Evolutionary conservation across 2,113 vertebrate species (phyloP), one percentile per base, ranked within the genome.

Genomic region (Ptychochromis oligacanthus): DNA sequence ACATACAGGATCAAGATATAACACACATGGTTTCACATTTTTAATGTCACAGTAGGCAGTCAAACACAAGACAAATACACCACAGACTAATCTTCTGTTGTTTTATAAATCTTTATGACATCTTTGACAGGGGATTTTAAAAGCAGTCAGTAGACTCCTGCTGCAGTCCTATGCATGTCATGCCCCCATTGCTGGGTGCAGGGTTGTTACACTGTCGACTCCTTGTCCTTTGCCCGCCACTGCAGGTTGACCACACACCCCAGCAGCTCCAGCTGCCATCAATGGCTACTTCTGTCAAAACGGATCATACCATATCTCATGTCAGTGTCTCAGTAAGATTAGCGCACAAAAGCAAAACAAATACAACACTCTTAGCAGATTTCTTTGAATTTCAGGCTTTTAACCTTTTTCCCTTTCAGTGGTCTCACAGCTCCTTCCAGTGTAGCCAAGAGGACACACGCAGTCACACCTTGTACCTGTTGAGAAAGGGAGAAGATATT

Each of bases 211-310:
- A 99, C 86, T 95, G 93, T 6, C 97, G 95, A 31, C 89, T 96
- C 58, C 97, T 96, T 1, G 82, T 95, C 88, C 87, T 96, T 4
- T 79, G 93, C 24, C 90, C 84, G 54, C 92, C 92, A 2, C 91
- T 95, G 84, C 97, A 97, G 0, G 94, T 43, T 1, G 97, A 96
- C 97, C 97, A 99, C 6, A 87, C 80, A 14, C 96, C 94, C 98
- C 97, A 99, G 92, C 98, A 99, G 57, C 92, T 97, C 98, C 97
- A 99, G 64, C 81, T 95, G 55, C 97, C 97, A 31, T 96, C 95
- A 13, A 97, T 75, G 54, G 88, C 88, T 67, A 95, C 55, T 67
- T 85, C 98, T 99, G 87, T 46, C 75, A 75, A 40, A 61, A 77
- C 24, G 6, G 24, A 24, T 58, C 13, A 61, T 2, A 20, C 22